Conservation (phyloP, 1,140 invertebrate species). For the Neotoxoptera formosana region DNA sequence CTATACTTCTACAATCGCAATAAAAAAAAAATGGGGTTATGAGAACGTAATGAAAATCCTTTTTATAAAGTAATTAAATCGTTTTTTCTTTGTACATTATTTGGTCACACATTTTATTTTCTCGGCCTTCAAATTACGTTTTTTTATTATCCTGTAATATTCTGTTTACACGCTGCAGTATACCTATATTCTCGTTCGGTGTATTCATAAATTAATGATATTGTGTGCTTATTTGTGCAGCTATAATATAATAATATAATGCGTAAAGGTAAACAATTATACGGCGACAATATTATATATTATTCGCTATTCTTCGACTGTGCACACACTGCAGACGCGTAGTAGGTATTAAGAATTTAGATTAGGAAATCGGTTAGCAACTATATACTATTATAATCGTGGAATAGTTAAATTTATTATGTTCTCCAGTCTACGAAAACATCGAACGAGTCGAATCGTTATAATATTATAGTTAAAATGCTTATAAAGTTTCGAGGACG, state of each 20-base stretch:
- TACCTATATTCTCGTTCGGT: not conserved
- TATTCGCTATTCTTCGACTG: not conserved
- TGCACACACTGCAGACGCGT: not conserved
- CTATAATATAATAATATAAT: not conserved
- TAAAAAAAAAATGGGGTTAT: not conserved
- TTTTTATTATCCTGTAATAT: not conserved
- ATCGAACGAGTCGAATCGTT: not conserved
- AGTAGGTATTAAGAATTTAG: not conserved
- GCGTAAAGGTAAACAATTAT: not conserved
- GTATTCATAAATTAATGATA: not conserved
- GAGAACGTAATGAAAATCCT: not conserved
- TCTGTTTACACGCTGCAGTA: not conserved
- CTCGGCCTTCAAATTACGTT: too few relatives aligned
- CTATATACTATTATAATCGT: too few relatives aligned
- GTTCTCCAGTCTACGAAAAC: not conserved
- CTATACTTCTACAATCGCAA: not conserved
- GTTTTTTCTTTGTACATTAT: not conserved
- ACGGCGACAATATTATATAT: too few relatives aligned
- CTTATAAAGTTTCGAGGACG: not conserved
- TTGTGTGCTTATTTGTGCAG: not conserved
- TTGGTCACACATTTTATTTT: not conserved
- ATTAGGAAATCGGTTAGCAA: not conserved
- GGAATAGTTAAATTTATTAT: not conserved
- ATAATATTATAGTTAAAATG: too few relatives aligned
- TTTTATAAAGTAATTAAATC: conserved; percentile 16